Conservation (phyloP, 2,888 invertebrate species). For the Entomobrya proxima region DNA sequence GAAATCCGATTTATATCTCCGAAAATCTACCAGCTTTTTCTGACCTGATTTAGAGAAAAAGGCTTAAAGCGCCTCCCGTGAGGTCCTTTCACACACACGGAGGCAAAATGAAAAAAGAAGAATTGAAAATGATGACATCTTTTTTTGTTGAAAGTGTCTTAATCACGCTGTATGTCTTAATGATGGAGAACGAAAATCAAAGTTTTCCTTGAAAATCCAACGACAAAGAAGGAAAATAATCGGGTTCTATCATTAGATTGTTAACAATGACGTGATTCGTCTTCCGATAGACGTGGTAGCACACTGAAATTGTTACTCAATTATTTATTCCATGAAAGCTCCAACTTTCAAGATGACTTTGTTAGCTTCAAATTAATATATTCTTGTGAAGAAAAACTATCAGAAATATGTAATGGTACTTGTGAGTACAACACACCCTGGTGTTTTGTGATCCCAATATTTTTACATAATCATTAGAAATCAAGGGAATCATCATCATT, state of each 20-base stretch:
- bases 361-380: too few species aligned
- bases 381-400: too few species aligned
- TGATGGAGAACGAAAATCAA: not conserved
- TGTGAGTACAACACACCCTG: slow-evolving; percentile 11
- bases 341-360: too few species aligned
- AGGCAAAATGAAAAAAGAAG: slow-evolving; percentile 44
- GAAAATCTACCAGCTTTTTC: slow-evolving; percentile 40
- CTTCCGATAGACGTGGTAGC: not conserved
- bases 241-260: slow-evolving; percentile 45
- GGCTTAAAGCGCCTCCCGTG: slow-evolving; percentile 55
- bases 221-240: slow-evolving; percentile 31
- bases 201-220: slow-evolving; percentile 9
- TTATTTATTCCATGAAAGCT: slow-evolving; percentile 19
- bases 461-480: slow-evolving; percentile 25
- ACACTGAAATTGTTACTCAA: not conserved
- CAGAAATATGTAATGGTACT: too few species aligned
- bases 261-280: slow-evolving; percentile 21
- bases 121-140: slow-evolving; percentile 45
- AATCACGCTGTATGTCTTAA: slow-evolving; percentile 42
- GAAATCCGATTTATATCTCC: slow-evolving; percentile 58
- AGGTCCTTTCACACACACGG: slow-evolving; percentile 64
- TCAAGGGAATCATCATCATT: slow-evolving; percentile 26
- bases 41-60: slow-evolving; percentile 52
- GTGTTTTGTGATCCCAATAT: not conserved
- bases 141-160: slow-evolving; percentile 36